These are phyloP conservation scores for Paedocypris micromegethes DNA, from an alignment of 2,797 vertebrate genomes.

Conservation along the genomic window DNA sequence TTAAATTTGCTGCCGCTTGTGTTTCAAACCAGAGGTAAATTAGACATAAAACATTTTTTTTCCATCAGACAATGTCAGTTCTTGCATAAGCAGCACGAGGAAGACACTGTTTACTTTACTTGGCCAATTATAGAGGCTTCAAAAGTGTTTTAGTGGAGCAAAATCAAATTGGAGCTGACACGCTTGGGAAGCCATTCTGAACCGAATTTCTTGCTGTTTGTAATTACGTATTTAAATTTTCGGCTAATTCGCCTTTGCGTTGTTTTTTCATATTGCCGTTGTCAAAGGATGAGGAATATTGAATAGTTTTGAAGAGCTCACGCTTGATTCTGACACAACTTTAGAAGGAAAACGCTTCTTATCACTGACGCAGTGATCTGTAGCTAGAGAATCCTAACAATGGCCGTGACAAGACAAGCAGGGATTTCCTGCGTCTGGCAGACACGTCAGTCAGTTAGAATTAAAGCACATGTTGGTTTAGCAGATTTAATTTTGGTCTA, in stretches of 20 bases:
- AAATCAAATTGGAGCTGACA: slow-evolving; percentile 79
- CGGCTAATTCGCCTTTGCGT: slow-evolving; percentile 46
- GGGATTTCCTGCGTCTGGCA: slow-evolving; percentile 14
- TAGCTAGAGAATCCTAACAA: slow-evolving; percentile 37
- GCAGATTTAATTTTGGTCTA: slow-evolving; percentile 43
- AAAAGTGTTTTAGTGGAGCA: slow-evolving; percentile 74
- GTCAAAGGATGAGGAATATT: slow-evolving; percentile 44
- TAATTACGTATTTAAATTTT: slow-evolving; percentile 75
- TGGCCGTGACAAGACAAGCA: slow-evolving; percentile 19
- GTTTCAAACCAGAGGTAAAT: slow-evolving; percentile 75
- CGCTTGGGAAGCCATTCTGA: slow-evolving; percentile 76
- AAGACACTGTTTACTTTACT: slow-evolving; percentile 60
- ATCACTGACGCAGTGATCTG: slow-evolving; percentile 43
- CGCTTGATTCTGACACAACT: slow-evolving; percentile 45
- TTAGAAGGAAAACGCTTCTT: slow-evolving; percentile 40
- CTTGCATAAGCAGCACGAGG: slow-evolving; percentile 69
- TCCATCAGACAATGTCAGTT: slow-evolving; percentile 75
- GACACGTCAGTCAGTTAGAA: slow-evolving; percentile 30
- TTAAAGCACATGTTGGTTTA: slow-evolving; percentile 36
- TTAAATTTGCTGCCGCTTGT: slow-evolving; percentile 72
- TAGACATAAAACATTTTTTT: slow-evolving; percentile 69
- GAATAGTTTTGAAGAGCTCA: slow-evolving; percentile 46
- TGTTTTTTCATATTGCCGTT: slow-evolving; percentile 33
- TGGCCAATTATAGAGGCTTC: slow-evolving; percentile 71
- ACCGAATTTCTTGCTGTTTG: slow-evolving; percentile 74